phyloP scores from a whole-genome alignment of 2,888 invertebrate species.

The Tipula vernalis region DNA sequence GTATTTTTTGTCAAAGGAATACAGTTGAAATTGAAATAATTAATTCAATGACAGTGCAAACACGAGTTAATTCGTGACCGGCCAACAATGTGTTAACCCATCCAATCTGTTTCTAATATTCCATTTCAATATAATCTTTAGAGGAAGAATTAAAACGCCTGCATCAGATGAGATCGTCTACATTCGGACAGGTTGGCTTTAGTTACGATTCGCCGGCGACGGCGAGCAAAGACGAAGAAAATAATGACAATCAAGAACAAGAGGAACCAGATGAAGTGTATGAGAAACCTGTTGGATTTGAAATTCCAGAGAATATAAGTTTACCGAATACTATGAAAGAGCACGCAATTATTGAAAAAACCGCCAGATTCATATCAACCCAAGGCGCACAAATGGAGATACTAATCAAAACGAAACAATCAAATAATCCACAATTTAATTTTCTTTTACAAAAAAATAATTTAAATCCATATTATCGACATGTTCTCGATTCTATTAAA shows the following conservation, averaged over 20 bases:
- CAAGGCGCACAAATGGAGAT: slow-evolving; percentile 99
- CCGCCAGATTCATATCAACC: slow-evolving; percentile 71
- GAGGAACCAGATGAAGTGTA: slow-evolving; percentile 69
- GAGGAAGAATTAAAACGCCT: slow-evolving; percentile 88
- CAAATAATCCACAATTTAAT: slow-evolving; percentile 82
- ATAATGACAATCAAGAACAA: slow-evolving; percentile 40
- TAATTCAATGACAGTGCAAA: no score
- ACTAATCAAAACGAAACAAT: slow-evolving; percentile 92
- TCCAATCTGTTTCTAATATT: no score
- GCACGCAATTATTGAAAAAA: slow-evolving; percentile 91
- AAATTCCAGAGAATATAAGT: slow-evolving; percentile 44
- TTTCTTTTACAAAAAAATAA: slow-evolving; percentile 79
- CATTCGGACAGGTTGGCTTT: slow-evolving; percentile 63
- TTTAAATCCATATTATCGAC: slow-evolving; percentile 81
- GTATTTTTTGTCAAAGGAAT: no score
- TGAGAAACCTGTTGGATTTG: slow-evolving; percentile 54
- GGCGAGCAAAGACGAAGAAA: slow-evolving; percentile 34
- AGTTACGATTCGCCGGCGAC: slow-evolving; percentile 49
- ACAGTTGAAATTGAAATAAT: no score
- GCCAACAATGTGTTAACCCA: no score
- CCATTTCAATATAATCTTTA: slow-evolving; percentile 32
- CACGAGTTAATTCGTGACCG: no score
- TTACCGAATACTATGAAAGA: slow-evolving; percentile 80
- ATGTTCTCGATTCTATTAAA: slow-evolving; percentile 56
- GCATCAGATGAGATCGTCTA: slow-evolving; percentile 49